These are phyloP conservation scores for Chaenodraco wilsoni DNA, from an alignment of 2,797 vertebrate genomes.

Conservation along the genomic window DNA sequence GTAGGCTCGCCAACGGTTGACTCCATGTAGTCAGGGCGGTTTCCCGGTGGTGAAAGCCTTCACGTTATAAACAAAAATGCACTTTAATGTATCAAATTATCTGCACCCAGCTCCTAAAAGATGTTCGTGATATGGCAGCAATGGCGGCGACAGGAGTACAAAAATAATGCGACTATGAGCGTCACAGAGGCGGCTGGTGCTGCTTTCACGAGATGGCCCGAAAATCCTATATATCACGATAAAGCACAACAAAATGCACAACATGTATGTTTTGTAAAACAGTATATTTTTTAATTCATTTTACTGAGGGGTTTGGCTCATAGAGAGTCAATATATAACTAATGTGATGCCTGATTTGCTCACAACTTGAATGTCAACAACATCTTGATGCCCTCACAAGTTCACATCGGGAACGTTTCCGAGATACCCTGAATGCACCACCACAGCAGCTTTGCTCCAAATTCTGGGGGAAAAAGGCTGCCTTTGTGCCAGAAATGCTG, in stretches of 20 bases:
- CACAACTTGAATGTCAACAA: not conserved
- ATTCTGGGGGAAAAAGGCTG: not conserved
- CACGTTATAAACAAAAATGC: not conserved
- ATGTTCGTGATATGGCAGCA: slow-evolving; percentile 7
- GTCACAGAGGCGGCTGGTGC: slow-evolving; percentile 9
- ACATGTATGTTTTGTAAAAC: fast-evolving
- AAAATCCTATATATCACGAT: not conserved
- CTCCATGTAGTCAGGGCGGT: not conserved
- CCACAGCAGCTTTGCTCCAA: not conserved
- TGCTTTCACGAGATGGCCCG: not conserved
- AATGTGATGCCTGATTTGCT: not conserved
- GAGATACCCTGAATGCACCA: slow-evolving; percentile 27
- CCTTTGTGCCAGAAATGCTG: not conserved
- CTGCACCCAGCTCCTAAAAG: not conserved
- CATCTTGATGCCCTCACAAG: not conserved
- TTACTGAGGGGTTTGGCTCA: not conserved
- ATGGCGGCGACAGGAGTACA: slow-evolving; percentile 24
- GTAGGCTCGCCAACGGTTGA: not conserved
- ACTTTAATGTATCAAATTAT: not conserved
- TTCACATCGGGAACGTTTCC: not conserved
- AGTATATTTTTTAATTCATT: not conserved
- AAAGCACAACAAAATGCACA: not conserved
- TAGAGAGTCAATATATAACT: not conserved
- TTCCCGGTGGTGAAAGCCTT: not conserved
- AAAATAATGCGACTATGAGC: slow-evolving; percentile 9